Percentiles rank a stretch among this genome's conserved stretches.
Conservation (phyloP, 1,140 invertebrate species). For the Chelonus insularis region DNA sequence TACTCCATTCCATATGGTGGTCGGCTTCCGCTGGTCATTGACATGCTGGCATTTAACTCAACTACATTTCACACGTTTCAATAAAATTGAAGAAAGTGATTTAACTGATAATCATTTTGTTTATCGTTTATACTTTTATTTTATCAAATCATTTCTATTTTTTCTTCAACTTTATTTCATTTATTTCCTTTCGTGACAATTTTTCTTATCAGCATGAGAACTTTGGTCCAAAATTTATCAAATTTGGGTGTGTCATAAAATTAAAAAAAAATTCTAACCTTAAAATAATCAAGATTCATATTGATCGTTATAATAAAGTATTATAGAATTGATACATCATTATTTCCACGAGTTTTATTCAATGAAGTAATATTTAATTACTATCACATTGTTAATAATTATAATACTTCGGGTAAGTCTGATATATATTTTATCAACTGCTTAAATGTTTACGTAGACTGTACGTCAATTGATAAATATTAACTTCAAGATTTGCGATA, state of each 20-base stretch:
- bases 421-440: neutral
- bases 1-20: slow-evolving; percentile 59
- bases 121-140: no score
- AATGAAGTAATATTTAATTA: neutral
- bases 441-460: neutral
- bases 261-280: no score
- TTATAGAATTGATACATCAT: no score
- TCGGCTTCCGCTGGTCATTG: slow-evolving; percentile 49
- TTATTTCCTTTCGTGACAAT: no score
- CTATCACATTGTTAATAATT: neutral
- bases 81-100: neutral
- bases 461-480: neutral
- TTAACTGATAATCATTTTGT: neutral
- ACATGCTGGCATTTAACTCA: slow-evolving; percentile 45
- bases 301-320: no score
- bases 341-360: no score
- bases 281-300: no score
- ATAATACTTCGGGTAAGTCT: neutral
- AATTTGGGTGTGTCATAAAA: neutral
- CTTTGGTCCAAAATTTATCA: neutral
- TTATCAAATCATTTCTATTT: no score
- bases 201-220: neutral
- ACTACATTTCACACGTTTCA: neutral
- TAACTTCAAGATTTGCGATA: neutral
- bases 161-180: no score